phyloP scores from a whole-genome alignment of 2,888 invertebrate genomes.

The Macaria liturata region DNA sequence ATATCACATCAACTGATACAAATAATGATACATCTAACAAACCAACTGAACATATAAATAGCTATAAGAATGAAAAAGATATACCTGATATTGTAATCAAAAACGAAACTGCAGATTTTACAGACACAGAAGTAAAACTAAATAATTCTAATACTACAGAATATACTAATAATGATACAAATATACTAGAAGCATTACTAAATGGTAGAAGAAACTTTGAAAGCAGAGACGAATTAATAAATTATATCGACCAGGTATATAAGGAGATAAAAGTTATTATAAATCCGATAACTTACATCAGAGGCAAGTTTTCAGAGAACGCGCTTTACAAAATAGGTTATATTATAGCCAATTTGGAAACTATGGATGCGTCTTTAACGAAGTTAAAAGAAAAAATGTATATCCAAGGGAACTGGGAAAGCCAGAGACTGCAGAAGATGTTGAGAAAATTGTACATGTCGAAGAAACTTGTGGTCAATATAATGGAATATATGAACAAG shows the following conservation, averaged over 20 bases:
- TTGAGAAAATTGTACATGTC: slow-evolving; percentile 10
- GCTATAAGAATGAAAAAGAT: too few species aligned
- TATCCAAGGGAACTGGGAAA: not conserved
- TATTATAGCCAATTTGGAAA: slow-evolving; percentile 53
- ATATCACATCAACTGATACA: too few species aligned
- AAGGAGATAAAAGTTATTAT: slow-evolving; percentile 10
- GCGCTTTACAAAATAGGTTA: slow-evolving; percentile 50
- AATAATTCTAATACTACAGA: too few species aligned
- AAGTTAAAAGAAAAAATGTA: slow-evolving; percentile 25
- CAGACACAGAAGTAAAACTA: too few species aligned
- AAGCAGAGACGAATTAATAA: not conserved
- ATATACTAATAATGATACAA: slow-evolving; percentile 1
- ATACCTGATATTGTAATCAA: too few species aligned
- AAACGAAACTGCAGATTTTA: too few species aligned
- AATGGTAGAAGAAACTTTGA: not conserved
- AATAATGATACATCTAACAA: too few species aligned
- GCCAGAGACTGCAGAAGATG: slow-evolving; percentile 2
- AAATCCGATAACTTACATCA: slow-evolving; percentile 8
- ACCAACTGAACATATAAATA: too few species aligned
- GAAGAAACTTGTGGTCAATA: slow-evolving; percentile 8
- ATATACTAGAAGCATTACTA: slow-evolving; percentile 1
- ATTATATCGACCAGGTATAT: slow-evolving; percentile 5
- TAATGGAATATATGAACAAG: slow-evolving; percentile 6
- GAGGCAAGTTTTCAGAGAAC: slow-evolving; percentile 33
- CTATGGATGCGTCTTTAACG: slow-evolving; percentile 43